Conservation (phyloP, 2,113 vertebrate species). For the Sinocyclocheilus anshuiensis region DNA sequence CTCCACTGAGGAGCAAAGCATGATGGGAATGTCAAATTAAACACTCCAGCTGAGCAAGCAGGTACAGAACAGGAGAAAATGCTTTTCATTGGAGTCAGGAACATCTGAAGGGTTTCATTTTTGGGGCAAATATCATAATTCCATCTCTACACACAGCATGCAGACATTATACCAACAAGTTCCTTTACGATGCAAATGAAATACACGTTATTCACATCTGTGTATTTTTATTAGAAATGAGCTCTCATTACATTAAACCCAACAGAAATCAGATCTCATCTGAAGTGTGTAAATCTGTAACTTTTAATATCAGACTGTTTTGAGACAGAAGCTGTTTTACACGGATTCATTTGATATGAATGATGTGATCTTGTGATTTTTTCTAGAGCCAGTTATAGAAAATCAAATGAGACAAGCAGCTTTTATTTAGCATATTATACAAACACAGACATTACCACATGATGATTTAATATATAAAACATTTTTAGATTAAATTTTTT, state of each 20-base stretch:
- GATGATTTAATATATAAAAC: neutral
- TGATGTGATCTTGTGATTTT: neutral
- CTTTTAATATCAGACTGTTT: neutral
- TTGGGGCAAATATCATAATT: neutral
- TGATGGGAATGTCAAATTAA: slow-evolving; percentile 71
- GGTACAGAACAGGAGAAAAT: neutral
- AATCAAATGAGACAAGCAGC: neutral
- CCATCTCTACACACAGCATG: neutral
- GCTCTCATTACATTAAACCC: neutral
- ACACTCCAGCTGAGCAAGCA: slow-evolving; percentile 55
- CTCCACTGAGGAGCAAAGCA: slow-evolving; percentile 65
- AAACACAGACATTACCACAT: neutral
- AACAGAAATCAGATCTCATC: neutral
- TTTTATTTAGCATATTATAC: neutral
- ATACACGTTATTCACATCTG: neutral
- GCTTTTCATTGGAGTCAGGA: neutral
- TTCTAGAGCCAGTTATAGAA: neutral
- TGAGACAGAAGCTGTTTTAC: neutral
- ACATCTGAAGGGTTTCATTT: neutral
- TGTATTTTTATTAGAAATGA: neutral
- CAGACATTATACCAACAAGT: neutral
- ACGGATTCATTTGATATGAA: neutral
- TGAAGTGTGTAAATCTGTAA: neutral
- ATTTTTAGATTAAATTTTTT: neutral
- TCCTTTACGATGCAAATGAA: neutral